Evolutionary conservation across 2,113 vertebrate genomes (phyloP).

Genomic region (Seriola quinqueradiata): DNA sequence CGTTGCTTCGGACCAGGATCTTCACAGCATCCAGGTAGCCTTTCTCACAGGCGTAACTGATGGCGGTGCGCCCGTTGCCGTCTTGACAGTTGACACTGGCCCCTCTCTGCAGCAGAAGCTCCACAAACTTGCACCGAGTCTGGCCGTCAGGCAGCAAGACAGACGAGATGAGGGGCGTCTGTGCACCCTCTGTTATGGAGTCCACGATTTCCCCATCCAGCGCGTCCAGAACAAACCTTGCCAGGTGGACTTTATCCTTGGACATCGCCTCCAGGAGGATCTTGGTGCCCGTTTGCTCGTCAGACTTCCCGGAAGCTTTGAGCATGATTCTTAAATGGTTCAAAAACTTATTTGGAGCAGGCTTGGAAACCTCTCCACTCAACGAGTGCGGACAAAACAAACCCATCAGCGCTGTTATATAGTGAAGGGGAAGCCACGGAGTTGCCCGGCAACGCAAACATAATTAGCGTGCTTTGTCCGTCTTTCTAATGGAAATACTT

Average conservation of each 20-base stretch:
- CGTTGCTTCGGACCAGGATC: conserved; percentile 77
- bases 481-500: conserved; percentile 75
- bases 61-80: conserved; percentile 75
- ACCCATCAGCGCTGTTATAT: conserved; percentile 64
- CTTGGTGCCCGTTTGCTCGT: conserved; percentile 64
- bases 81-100: conserved; percentile 79
- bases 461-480: conserved; percentile 66
- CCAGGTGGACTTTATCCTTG: conserved; percentile 82
- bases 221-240: conserved; percentile 81
- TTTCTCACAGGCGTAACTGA: conserved; percentile 82
- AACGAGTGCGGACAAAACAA: conserved; percentile 31
- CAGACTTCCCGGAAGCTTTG: conserved; percentile 57
- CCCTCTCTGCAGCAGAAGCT: conserved; percentile 80
- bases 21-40: conserved; percentile 80
- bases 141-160: conserved; percentile 73
- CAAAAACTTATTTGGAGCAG: conserved; percentile 2
- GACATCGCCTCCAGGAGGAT: conserved; percentile 84
- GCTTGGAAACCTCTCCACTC: conserved; percentile 35
- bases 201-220: conserved; percentile 83
- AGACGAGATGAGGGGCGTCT: conserved; percentile 81
- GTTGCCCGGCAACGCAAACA: conserved; percentile 78
- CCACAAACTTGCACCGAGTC: conserved; percentile 72
- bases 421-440: conserved; percentile 20
- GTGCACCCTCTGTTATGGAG: conserved; percentile 70
- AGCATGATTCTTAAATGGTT: conserved; percentile 55